These are phyloP conservation scores for Volucella inflata DNA, from an alignment of 2,888 invertebrate genomes.

Conservation along the genomic window DNA sequence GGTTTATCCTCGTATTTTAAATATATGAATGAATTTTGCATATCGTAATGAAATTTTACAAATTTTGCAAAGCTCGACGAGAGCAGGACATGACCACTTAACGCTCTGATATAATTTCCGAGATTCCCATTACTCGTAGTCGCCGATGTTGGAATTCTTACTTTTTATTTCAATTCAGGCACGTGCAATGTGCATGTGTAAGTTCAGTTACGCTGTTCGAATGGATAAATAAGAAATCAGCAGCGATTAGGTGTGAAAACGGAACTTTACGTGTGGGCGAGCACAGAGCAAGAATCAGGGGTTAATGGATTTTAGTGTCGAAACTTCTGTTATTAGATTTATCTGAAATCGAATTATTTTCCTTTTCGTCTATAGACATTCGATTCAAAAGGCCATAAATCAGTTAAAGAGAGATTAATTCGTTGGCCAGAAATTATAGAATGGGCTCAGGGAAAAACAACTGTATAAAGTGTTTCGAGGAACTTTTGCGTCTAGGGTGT, in stretches of 20 bases:
- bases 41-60: too few relatives aligned
- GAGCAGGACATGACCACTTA: too few relatives aligned
- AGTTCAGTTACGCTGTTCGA: not conserved
- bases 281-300: not conserved
- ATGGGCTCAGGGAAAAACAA: too few relatives aligned
- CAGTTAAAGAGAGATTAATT: too few relatives aligned
- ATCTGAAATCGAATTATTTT: not conserved
- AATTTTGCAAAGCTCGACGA: too few relatives aligned
- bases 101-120: not conserved
- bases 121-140: not conserved
- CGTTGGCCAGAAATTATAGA: too few relatives aligned
- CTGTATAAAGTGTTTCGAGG: too few relatives aligned
- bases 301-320: conserved; percentile 1
- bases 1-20: too few relatives aligned
- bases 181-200: not conserved
- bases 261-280: conserved; percentile 5
- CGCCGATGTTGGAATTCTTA: not conserved
- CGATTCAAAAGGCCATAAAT: too few relatives aligned
- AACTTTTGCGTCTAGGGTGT: too few relatives aligned
- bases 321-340: not conserved
- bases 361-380: too few relatives aligned
- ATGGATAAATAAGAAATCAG: not conserved
- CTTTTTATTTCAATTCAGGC: not conserved
- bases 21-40: too few relatives aligned
- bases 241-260: not conserved